phyloP scores from a whole-genome alignment of 2,797 vertebrate genomes.

The Alfaro cultratus region DNA sequence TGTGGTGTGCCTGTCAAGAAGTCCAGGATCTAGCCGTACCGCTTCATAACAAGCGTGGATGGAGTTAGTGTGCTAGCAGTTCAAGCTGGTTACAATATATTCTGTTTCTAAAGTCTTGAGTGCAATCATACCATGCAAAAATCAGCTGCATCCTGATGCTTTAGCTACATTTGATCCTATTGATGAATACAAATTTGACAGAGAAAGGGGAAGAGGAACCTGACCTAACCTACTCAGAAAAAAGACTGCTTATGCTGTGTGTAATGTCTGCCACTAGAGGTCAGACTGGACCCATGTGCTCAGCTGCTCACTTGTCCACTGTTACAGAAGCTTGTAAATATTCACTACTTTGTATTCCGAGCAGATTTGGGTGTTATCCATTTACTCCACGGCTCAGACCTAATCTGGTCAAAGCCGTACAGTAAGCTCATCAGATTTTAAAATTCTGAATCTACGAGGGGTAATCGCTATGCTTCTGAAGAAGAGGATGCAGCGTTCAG shows the following conservation, averaged over 20 bases:
- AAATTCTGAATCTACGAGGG: conserved; percentile 34
- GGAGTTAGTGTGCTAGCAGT: background rate
- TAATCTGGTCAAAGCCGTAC: conserved; percentile 21
- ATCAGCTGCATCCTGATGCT: background rate
- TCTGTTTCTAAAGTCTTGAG: background rate
- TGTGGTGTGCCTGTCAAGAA: conserved; percentile 8
- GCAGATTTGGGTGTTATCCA: conserved; percentile 8
- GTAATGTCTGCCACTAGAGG: conserved; percentile 58
- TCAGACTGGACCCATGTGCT: conserved; percentile 58
- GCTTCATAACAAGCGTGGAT: background rate
- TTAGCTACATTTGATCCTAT: background rate
- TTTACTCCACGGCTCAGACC: conserved; percentile 18
- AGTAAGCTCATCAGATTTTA: conserved; percentile 45
- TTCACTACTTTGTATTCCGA: conserved; percentile 45
- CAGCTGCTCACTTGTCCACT: conserved; percentile 2
- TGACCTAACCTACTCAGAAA: background rate
- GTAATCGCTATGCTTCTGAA: conserved; percentile 42
- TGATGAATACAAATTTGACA: background rate
- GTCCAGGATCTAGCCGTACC: background rate
- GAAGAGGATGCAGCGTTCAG: conserved; percentile 14
- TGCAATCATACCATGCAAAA: background rate
- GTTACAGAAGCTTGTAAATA: conserved; percentile 29
- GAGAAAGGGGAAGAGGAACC: background rate
- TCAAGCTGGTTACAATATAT: background rate
- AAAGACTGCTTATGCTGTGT: conserved; percentile 21